Conservation (phyloP, 2,113 vertebrate genomes). For the Turnix velox region DNA sequence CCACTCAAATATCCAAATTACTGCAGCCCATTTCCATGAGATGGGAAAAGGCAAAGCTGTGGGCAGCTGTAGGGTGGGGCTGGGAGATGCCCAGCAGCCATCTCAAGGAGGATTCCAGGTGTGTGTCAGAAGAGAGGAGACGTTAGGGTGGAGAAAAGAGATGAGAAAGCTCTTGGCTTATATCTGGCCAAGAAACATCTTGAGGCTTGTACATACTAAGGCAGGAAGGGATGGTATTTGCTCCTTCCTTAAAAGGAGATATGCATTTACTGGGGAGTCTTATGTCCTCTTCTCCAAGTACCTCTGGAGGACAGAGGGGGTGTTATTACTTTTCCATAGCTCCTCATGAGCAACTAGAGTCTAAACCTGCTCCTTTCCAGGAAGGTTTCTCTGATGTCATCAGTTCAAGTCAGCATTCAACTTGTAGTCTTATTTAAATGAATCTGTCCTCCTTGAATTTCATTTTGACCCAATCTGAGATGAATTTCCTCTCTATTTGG, state of each 20-base stretch:
- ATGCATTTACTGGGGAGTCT: neutral
- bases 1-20: neutral
- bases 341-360: neutral
- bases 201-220: neutral
- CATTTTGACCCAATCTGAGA: neutral
- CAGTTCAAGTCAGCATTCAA: neutral
- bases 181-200: neutral
- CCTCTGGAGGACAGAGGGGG: neutral
- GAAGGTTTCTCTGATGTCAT: neutral
- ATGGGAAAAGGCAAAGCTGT: neutral
- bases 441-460: neutral
- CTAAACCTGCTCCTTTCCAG: neutral
- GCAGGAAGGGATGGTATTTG: neutral
- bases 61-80: neutral
- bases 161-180: neutral
- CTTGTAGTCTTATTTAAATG: neutral
- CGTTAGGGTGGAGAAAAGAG: neutral
- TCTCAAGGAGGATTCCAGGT: neutral
- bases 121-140: neutral
- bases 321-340: neutral
- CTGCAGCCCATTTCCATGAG: neutral
- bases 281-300: neutral
- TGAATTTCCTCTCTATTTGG: neutral
- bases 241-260: neutral
- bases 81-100: neutral